Conservation (phyloP, 1,140 invertebrate genomes). For the Phortica variegata region DNA sequence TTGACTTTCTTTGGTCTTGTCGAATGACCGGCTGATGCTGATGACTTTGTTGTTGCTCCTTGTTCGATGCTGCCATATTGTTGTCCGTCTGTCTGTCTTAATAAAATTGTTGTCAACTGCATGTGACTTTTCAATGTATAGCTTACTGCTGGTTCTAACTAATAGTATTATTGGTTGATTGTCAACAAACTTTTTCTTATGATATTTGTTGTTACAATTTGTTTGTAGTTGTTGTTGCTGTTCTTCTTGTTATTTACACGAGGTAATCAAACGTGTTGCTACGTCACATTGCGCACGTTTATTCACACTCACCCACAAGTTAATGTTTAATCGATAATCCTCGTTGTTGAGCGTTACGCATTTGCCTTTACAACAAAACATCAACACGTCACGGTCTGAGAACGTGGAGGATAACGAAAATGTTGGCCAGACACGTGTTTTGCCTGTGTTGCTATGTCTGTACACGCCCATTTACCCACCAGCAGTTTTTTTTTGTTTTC, state of each 20-base stretch:
- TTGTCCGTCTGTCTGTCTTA: too few species aligned
- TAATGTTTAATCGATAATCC: slow-evolving; percentile 44
- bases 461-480: too few species aligned
- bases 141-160: neutral
- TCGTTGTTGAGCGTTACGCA: neutral
- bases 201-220: neutral
- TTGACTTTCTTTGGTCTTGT: slow-evolving; percentile 2
- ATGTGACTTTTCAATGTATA: neutral
- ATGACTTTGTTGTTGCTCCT: slow-evolving; percentile 9
- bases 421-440: slow-evolving; percentile 7
- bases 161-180: too few species aligned
- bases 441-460: neutral
- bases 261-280: slow-evolving; percentile 53
- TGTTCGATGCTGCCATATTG: too few species aligned
- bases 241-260: slow-evolving; percentile 43
- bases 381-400: too few species aligned
- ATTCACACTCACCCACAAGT: slow-evolving; percentile 2
- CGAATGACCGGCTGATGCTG: slow-evolving; percentile 19
- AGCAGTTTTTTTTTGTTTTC: too few species aligned
- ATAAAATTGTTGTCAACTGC: neutral
- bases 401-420: too few species aligned
- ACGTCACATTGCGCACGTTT: slow-evolving; percentile 7
- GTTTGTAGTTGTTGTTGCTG: slow-evolving; percentile 17
- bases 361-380: too few species aligned
- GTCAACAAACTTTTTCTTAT: too few species aligned